Base-by-base conservation (phyloP, 2,113 vertebrate genomes). In the Brachyhypopomus occidentalis region DNA sequence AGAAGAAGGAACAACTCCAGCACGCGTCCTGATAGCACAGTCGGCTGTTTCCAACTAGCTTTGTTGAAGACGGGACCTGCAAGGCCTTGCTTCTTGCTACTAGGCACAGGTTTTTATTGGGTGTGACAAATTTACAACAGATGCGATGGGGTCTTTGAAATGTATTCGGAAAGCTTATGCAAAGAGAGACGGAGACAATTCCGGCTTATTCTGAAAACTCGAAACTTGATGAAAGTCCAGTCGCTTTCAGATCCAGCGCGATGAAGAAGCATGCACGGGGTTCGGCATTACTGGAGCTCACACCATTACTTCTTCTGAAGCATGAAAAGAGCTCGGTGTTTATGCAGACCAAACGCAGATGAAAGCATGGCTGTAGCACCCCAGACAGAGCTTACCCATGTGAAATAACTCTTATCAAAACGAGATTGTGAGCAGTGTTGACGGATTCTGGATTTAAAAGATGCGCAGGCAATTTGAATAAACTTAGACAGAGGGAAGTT, bases 261-360 rank as follows among this genome's bases (percentile, higher is more conserved):
- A 62, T 63, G 19, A 63, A 62, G 52, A 63, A 62, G 36, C 56
- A 60, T 23, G 34, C 22, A 58, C 14, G 3, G 2, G 45, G 69
- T 64, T 60, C 34, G 64, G 4, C 30, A 67, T 72, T 70, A 75
- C 25, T 52, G 34, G 38, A 62, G 72, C 19, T 79, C 19, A 12
- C 27, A 79, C 19, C 23, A 38, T 55, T 75, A 17, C 62, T 76
- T 12, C 1, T 67, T 72, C 66, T 70, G 38, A 74, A 14, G 19
- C 30, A 25, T 1, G 25, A 72, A 38, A 72, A 62, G 45, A 72
- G 64, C 48, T 77, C 52, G 41, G 77, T 75, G 12, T 38, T 70
- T 56, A 45, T 52, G 76, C 64, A 64, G 81, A 81, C 81, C 58
- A 78, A 75, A 41, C 81, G 64, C 78, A 76, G 78, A 83, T 66